These are phyloP conservation scores for Pseudomyrmex sp. DNA, from an alignment of 1,140 invertebrate species.

Conservation along the genomic window DNA sequence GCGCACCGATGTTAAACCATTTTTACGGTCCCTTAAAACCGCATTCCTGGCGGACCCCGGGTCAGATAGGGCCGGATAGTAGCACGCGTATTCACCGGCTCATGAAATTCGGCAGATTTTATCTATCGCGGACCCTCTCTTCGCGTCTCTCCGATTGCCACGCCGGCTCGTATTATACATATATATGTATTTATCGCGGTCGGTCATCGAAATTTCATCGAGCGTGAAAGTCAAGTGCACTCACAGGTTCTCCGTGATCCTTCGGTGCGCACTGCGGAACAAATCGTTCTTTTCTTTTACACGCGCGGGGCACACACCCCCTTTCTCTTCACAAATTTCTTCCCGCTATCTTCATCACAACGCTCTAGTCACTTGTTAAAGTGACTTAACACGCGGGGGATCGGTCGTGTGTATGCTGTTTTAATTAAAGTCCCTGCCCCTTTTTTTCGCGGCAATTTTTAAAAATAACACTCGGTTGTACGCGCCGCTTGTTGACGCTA, in stretches of 20 bases:
- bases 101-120: constrained; percentile 74
- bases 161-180: constrained; percentile 41
- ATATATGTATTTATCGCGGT: constrained; percentile 60
- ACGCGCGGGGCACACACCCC: neutral
- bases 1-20: constrained; percentile 36
- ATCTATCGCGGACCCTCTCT: constrained; percentile 56
- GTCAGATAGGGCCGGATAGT: constrained; percentile 23
- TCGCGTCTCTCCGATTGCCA: constrained; percentile 14
- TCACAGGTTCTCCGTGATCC: constrained; percentile 18
- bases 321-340: constrained; percentile 23
- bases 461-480: constrained; percentile 19
- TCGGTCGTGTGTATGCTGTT: neutral
- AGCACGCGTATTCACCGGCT: constrained; percentile 68
- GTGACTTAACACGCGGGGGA: constrained; percentile 21
- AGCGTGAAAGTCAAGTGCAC: constrained; percentile 60
- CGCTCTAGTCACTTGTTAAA: constrained; percentile 21
- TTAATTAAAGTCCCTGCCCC: constrained; percentile 21
- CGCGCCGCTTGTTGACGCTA: constrained; percentile 31
- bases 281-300: neutral
- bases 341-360: constrained; percentile 23
- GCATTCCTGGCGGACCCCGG: constrained; percentile 37
- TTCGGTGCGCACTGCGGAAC: constrained; percentile 29
- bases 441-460: constrained; percentile 14
- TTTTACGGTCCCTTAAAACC: constrained; percentile 62
- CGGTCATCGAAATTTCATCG: constrained; percentile 70